Evolutionary conservation across 53 echinoderm and acorn worm species (phyloP), one percentile per base, ranked within the genome.

Genomic region (Hippasteria phrygiana): DNA sequence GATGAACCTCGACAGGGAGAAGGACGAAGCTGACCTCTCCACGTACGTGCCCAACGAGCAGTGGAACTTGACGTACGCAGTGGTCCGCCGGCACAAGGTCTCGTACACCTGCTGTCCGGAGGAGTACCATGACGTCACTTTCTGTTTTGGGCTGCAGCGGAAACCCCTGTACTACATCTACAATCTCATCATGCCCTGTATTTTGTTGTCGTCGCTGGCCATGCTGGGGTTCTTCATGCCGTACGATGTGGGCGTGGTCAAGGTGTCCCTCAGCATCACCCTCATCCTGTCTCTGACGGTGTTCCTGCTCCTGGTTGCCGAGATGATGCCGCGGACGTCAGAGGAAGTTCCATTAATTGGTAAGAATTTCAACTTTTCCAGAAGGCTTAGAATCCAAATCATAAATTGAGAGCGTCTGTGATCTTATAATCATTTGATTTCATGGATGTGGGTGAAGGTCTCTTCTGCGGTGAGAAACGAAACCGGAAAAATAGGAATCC

Each of bases 151-250:
- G 29, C 90, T 98, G 51, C 83, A 93, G 71, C 80, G 98, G 20
- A 98, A 95, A 51, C 98, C 98, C 4, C 71, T 98, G 6, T 98
- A 98, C 74, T 95, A 98, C 75, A 98, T 98, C 65, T 98, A 98
- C 88, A 98, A 98, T 71, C 88, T 98, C 47, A 87, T 98, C 77
- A 98, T 98, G 98, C 98, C 98, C 24, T 98, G 98, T 83, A 93
- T 95, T 59, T 84, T 98, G 46, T 84, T 98, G 31, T 98, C 98
- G 33, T 91, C 95, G 22, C 65, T 98, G 59, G 95, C 98, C 12
- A 78, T 98, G 72, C 87, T 98, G 28, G 98, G 98, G 10, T 98
- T 98, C 89, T 98, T 95, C 83, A 98, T 98, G 98, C 98, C 98
- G 41, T 98, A 98, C 45, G 98, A 95, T 42, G 98, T 98, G 10